phyloP scores from a whole-genome alignment of 1,140 invertebrate species.

The Drosophila bipectinata region DNA sequence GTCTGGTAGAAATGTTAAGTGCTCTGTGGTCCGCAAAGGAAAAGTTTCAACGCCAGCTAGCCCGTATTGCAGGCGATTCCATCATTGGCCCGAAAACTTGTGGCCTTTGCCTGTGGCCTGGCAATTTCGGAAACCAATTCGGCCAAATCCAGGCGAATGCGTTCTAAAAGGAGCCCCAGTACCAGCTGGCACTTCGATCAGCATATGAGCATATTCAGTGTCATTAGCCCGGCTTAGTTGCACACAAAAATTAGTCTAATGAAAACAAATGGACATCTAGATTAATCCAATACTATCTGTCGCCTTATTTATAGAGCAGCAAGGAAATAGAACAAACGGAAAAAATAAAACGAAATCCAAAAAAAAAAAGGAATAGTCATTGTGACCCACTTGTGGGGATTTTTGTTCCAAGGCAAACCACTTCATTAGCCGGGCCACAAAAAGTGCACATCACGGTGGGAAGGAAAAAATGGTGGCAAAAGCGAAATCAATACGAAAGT shows the following conservation, averaged over 20 bases:
- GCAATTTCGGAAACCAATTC: constrained; percentile 59
- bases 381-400: constrained; percentile 55
- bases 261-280: constrained; percentile 79
- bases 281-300: constrained; percentile 76
- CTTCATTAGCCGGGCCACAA: constrained; percentile 62
- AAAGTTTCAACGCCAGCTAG: constrained; percentile 21
- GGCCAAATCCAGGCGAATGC: constrained; percentile 35
- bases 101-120: constrained; percentile 56
- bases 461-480: constrained; percentile 10
- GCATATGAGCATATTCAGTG: constrained; percentile 32
- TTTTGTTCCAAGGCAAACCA: constrained; percentile 47
- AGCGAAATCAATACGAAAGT: constrained; percentile 50
- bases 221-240: constrained; percentile 34
- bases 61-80: constrained; percentile 27
- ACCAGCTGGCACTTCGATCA: constrained; percentile 9
- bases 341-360: neutral
- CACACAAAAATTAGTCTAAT: constrained; percentile 72
- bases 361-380: constrained; percentile 36
- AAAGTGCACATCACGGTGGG: constrained; percentile 66
- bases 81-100: constrained; percentile 35
- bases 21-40: constrained; percentile 45
- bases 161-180: constrained; percentile 22
- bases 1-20: constrained; percentile 45
- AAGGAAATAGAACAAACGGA: constrained; percentile 24
- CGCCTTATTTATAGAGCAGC: constrained; percentile 68